These are phyloP conservation scores for Oncorhynchus gorbuscha DNA, from an alignment of 2,113 vertebrate species.

Conservation along the genomic window DNA sequence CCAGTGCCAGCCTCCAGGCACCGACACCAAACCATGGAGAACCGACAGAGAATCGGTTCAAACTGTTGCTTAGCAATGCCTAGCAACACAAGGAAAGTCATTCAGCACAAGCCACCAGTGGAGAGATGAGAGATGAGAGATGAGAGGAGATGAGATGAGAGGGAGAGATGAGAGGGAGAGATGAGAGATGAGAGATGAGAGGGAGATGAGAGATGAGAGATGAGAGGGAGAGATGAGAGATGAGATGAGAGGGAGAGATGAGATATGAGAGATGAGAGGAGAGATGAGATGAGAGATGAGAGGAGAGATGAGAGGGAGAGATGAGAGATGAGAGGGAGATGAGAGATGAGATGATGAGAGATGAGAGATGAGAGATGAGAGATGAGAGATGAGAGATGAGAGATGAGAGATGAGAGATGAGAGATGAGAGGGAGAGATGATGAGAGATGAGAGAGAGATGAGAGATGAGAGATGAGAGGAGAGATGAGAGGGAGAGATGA, in stretches of 20 bases:
- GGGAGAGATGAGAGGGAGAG: conserved; percentile 13
- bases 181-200: background rate
- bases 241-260: conserved; percentile 9
- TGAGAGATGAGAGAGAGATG: no score
- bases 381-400: no score
- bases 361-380: conserved; percentile 3
- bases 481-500: no score
- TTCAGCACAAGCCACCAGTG: conserved; percentile 31
- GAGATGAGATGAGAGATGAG: conserved; percentile 2
- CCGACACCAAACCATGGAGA: conserved; percentile 47
- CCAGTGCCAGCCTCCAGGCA: conserved; percentile 55
- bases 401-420: no score
- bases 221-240: conserved; percentile 27
- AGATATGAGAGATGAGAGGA: background rate
- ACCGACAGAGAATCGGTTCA: conserved; percentile 48
- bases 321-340: conserved; percentile 2
- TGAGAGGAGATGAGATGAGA: conserved; percentile 11
- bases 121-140: background rate
- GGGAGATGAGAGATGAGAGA: background rate
- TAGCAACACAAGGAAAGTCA: conserved; percentile 65
- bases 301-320: conserved; percentile 19
- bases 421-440: no score
- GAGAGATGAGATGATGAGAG: conserved; percentile 21
- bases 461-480: no score
- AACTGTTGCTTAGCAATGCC: conserved; percentile 70